A percentile compares a stretch with the other conserved stretches of the same genome.
Conservation (phyloP, 2,797 vertebrate species). For the Carduelis carduelis region DNA sequence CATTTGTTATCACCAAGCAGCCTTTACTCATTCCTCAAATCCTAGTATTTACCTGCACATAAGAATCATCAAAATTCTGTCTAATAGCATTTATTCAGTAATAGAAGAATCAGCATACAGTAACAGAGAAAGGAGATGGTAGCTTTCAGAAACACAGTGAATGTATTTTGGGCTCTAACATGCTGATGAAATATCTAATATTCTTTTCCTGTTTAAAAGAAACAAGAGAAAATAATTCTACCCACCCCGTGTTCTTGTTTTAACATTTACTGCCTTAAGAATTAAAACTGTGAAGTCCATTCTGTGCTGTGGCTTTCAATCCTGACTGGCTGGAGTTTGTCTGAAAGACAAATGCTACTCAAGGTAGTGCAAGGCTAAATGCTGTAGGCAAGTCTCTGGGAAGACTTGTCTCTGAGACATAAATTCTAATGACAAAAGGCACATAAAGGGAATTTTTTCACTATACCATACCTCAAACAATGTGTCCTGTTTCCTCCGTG, state of each 20-base stretch:
- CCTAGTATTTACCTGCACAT: background rate
- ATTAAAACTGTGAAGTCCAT: slow-evolving; percentile 6
- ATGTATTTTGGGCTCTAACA: slow-evolving; percentile 46
- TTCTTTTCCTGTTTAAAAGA: background rate
- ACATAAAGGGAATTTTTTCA: slow-evolving; percentile 48
- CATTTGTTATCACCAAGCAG: background rate
- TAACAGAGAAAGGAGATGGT: slow-evolving; percentile 46
- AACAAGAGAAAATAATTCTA: background rate
- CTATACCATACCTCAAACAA: slow-evolving; percentile 39
- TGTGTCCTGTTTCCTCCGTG: slow-evolving; percentile 21
- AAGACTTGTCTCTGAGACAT: slow-evolving; percentile 60
- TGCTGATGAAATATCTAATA: slow-evolving; percentile 56
- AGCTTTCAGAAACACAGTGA: slow-evolving; percentile 42
- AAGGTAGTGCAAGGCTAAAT: slow-evolving; percentile 52
- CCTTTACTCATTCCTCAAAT: background rate
- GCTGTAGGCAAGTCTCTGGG: slow-evolving; percentile 34
- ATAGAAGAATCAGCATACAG: slow-evolving; percentile 46
- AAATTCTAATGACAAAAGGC: slow-evolving; percentile 62
- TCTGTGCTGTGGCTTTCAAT: background rate
- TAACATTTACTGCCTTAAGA: slow-evolving; percentile 27
- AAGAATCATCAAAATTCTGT: background rate
- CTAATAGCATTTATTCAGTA: slow-evolving; percentile 26
- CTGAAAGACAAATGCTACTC: slow-evolving; percentile 64
- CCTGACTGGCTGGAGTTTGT: slow-evolving; percentile 47
- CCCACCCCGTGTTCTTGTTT: background rate